Base-by-base conservation (phyloP, 2,888 invertebrate genomes). In the Hoplodrina blanda region DNA sequence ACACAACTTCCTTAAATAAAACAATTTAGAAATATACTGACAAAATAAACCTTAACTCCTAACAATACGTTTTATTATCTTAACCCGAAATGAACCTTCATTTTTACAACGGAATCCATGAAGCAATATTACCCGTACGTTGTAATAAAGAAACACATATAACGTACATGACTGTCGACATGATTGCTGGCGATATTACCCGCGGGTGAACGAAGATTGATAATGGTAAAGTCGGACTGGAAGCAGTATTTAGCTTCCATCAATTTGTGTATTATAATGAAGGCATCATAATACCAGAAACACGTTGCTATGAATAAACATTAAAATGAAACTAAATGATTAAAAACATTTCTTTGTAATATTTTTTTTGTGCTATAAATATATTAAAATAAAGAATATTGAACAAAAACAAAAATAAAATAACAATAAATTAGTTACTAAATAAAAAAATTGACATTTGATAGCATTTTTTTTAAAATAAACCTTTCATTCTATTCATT, bases 61-160 rank as follows among this genome's bases (percentile, higher is more conserved):
- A 49, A 41, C 54, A 60, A 61, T 56, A 77, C 55, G 56, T 25
- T 81, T 69, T 76, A 76, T 65, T 80, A 62, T 61, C 56, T 63
- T n/a, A 25, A 11, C 46, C 46, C 62, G 17, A 73, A 82, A 78
- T 78, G 60, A 65, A 69, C 60, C 25, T 62, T 50, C 61, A 69
- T 66, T 82, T 69, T 73, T 70, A 82, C 68, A 74, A 55, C 68
- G 10, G 53, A 73, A 69, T 74, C 68, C 63, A 37, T n/a, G 62
- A 10, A 54, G 60, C 46, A 6, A 46, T 66, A 57, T 49, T 59
- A 55, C 54, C 55, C 46, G 64, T 71, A 63, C 49, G 62, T 57
- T 53, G 67, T 69, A 80, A 82, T 82, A 82, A 79, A 81, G 67
- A 49, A 60, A 62, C 54, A 72, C 64, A 79, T 69, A 63, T 60